Conservation (phyloP, 1,140 invertebrate species). For the Brachionus sp. region DNA sequence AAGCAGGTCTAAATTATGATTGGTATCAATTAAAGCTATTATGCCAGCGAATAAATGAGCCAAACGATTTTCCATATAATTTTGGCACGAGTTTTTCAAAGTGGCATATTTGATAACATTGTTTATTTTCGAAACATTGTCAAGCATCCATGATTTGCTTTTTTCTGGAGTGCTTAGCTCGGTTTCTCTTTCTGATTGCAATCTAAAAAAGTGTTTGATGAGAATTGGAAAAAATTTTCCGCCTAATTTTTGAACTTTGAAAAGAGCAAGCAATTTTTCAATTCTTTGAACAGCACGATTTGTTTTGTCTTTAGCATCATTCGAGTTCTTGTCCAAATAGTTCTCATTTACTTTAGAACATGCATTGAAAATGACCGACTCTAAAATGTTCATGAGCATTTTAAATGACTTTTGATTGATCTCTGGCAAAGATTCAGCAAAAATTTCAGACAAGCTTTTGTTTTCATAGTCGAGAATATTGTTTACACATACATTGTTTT, state of each 20-base stretch:
- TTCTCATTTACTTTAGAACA: background rate
- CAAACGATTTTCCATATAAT: background rate
- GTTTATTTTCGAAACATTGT: conserved; percentile 12
- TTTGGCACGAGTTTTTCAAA: conserved; percentile 36
- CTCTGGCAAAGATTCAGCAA: background rate
- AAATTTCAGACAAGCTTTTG: background rate
- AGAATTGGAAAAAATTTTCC: background rate
- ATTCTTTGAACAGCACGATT: conserved; percentile 4
- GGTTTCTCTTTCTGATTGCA: background rate
- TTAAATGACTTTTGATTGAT: background rate
- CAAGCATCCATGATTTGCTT: background rate
- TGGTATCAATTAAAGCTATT: background rate
- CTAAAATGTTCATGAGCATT: background rate
- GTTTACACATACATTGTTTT: conserved; percentile 17
- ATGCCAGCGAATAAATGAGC: background rate
- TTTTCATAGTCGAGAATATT: conserved; percentile 24
- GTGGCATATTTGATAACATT: conserved; percentile 35
- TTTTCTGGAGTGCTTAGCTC: background rate
- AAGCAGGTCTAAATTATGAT: conserved; percentile 16
- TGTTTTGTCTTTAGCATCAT: background rate
- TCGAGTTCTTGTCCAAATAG: background rate
- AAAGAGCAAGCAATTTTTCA: background rate
- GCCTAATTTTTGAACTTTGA: background rate
- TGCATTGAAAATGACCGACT: background rate
- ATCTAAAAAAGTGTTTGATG: background rate